phyloP scores from a whole-genome alignment of 2,113 vertebrate species.

The Peromyscus leucopus region DNA sequence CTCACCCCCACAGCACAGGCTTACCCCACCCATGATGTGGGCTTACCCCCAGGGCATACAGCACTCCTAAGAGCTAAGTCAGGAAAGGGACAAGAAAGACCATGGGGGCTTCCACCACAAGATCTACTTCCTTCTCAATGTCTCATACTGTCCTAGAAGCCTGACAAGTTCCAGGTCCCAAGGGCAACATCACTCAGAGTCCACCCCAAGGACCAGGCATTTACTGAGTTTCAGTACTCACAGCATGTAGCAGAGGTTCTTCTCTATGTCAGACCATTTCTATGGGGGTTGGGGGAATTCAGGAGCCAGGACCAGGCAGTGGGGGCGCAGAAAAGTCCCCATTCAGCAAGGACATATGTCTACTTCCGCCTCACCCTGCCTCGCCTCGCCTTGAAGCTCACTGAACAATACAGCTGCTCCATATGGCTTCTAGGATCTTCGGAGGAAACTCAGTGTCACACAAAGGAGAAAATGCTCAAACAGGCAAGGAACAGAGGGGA shows the following conservation, averaged over 20 bases:
- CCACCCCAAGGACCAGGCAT: not conserved
- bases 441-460: not conserved
- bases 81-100: not conserved
- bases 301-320: no score
- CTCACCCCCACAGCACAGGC: not conserved
- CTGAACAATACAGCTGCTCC: not conserved
- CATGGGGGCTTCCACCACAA: not conserved
- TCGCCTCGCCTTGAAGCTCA: not conserved
- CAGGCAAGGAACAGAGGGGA: not conserved
- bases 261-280: not conserved
- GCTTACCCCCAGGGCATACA: not conserved
- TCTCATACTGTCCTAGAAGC: not conserved
- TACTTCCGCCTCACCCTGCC: not conserved
- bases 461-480: not conserved
- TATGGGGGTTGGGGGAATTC: rapidly evolving
- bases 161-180: not conserved
- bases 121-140: not conserved
- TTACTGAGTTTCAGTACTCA: not conserved
- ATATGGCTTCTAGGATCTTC: not conserved
- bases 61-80: not conserved
- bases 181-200: not conserved
- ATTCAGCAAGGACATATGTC: not conserved
- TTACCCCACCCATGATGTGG: not conserved
- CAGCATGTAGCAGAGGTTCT: not conserved
- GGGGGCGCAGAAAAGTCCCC: not conserved